phyloP scores from a whole-genome alignment of 2,797 vertebrate species.

The Girardinus metallicus region DNA sequence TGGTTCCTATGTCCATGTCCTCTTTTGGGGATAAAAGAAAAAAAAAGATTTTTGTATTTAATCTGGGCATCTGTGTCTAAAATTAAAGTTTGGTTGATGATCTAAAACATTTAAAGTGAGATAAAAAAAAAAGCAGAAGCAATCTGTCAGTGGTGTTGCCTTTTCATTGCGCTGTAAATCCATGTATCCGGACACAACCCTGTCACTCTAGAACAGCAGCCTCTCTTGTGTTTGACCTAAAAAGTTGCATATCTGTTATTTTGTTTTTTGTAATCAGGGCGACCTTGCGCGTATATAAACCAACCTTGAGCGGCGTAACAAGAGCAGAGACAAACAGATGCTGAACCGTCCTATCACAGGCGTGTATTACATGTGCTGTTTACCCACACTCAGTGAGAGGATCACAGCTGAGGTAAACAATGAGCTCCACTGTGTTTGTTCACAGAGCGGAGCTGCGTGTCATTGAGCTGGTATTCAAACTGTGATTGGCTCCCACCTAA shows the following conservation, averaged over 20 bases:
- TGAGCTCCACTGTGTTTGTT: slow-evolving; percentile 46
- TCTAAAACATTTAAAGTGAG: not conserved
- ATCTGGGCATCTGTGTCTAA: not conserved
- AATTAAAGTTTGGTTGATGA: not conserved
- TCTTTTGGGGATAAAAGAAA: not conserved
- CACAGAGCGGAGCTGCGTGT: slow-evolving; percentile 20
- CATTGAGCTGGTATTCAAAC: slow-evolving; percentile 13
- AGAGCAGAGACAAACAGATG: slow-evolving; percentile 51
- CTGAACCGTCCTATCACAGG: slow-evolving; percentile 29
- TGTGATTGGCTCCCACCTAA: not conserved
- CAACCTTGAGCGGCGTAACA: slow-evolving; percentile 63
- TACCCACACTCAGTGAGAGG: slow-evolving; percentile 42
- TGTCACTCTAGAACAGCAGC: slow-evolving; percentile 9
- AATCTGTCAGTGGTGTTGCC: not conserved
- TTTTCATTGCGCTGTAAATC: not conserved
- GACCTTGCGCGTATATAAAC: slow-evolving; percentile 56
- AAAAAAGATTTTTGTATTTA: not conserved
- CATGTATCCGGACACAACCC: not conserved
- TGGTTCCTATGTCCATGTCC: not conserved
- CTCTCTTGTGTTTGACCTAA: slow-evolving; percentile 7
- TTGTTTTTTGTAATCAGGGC: slow-evolving; percentile 54
- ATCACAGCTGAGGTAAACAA: slow-evolving; percentile 59
- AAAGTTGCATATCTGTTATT: slow-evolving; percentile 43
- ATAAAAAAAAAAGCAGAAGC: not conserved
- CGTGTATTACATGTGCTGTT: slow-evolving; percentile 24